Percentiles rank a stretch among this genome's conserved stretches.
Conservation (phyloP, 2,113 vertebrate species). For the Microcebus murinus region DNA sequence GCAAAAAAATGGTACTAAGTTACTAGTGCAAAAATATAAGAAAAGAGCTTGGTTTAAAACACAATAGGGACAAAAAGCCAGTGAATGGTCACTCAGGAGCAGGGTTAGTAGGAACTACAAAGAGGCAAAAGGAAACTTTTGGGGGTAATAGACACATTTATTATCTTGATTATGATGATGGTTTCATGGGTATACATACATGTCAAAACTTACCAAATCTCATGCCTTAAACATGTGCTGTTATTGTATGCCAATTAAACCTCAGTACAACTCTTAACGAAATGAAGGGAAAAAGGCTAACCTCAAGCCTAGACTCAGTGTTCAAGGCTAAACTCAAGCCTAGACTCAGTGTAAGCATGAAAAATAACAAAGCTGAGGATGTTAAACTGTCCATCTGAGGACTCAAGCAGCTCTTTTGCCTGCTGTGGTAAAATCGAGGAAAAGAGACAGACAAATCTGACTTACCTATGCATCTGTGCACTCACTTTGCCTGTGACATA, state of each 20-base stretch:
- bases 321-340: neutral
- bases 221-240: neutral
- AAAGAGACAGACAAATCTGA: neutral
- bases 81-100: neutral
- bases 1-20: neutral
- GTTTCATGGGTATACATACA: neutral
- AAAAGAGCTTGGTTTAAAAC: conserved; percentile 6
- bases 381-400: neutral
- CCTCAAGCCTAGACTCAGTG: neutral
- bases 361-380: neutral
- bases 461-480: rapidly evolving
- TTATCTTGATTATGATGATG: neutral
- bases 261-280: neutral
- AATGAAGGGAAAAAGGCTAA: neutral
- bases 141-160: neutral
- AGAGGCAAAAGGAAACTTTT: neutral
- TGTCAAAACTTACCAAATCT: neutral
- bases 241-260: neutral
- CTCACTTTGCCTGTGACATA: neutral
- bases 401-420: neutral
- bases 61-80: neutral
- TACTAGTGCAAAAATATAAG: neutral
- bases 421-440: neutral
- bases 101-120: neutral
- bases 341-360: neutral